Percentiles rank a stretch among this genome's conserved stretches.
These are phyloP conservation scores for Piliocolobus tephrosceles DNA, from an alignment of 2,113 vertebrate genomes.

Conservation along the genomic window DNA sequence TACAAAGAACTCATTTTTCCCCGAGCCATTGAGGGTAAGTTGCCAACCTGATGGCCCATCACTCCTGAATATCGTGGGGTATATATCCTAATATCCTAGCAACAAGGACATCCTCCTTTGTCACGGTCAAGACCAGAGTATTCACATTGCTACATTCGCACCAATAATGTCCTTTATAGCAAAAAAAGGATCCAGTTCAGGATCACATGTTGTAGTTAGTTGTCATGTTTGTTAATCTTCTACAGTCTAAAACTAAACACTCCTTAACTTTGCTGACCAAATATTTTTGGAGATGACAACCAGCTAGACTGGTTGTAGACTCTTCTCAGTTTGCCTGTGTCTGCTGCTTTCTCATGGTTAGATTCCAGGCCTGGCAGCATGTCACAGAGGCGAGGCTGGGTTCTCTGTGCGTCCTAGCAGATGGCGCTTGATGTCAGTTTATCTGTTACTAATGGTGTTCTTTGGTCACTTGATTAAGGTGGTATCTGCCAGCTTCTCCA, in stretches of 20 bases:
- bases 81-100: background rate
- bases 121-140: background rate
- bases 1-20: background rate
- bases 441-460: fast-evolving
- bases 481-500: background rate
- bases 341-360: background rate
- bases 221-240: background rate
- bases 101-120: fast-evolving
- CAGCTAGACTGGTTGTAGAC: background rate
- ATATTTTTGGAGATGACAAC: background rate
- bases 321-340: background rate
- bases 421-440: fast-evolving
- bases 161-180: background rate
- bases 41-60: background rate
- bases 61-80: background rate
- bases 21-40: background rate
- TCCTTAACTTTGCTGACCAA: background rate
- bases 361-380: background rate
- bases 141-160: fast-evolving
- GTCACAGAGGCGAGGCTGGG: fast-evolving
- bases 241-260: background rate
- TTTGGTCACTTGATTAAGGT: background rate
- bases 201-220: fast-evolving
- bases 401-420: fast-evolving
- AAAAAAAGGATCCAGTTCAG: background rate